Percentiles rank a stretch among this genome's conserved stretches.
These are phyloP conservation scores for Eristalis intricaria DNA, from an alignment of 2,888 invertebrate genomes.

Conservation along the genomic window DNA sequence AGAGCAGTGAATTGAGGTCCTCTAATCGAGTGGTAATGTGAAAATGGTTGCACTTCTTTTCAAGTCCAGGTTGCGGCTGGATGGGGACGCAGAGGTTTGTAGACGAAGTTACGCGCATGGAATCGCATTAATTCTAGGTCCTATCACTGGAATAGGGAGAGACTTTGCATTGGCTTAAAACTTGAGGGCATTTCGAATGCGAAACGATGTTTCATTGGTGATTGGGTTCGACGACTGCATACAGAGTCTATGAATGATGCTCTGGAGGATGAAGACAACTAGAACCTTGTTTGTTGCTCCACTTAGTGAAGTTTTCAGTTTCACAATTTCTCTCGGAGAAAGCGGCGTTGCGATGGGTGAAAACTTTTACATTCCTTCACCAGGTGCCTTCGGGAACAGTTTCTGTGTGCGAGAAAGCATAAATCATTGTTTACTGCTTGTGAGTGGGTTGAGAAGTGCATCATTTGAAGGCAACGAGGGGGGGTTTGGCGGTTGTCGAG, in stretches of 20 bases:
- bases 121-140: not conserved
- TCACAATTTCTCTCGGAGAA: not conserved
- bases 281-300: no score
- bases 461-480: not conserved
- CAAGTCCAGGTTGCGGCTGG: not conserved
- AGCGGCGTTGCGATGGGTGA: not conserved
- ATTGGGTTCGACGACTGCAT: no score
- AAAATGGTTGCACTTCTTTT: not conserved
- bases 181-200: no score
- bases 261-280: no score
- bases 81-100: no score
- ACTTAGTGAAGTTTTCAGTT: not conserved
- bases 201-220: no score
- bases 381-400: slow-evolving; percentile 25
- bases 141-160: no score
- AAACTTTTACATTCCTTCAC: slow-evolving; percentile 5
- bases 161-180: no score
- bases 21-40: not conserved
- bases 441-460: not conserved
- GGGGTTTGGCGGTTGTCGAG: not conserved
- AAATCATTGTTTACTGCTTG: not conserved
- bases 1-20: not conserved
- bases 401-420: not conserved
- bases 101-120: not conserved
- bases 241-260: no score